These are phyloP conservation scores for Narcine bancroftii DNA, from an alignment of 2,113 vertebrate species.

Conservation along the genomic window DNA sequence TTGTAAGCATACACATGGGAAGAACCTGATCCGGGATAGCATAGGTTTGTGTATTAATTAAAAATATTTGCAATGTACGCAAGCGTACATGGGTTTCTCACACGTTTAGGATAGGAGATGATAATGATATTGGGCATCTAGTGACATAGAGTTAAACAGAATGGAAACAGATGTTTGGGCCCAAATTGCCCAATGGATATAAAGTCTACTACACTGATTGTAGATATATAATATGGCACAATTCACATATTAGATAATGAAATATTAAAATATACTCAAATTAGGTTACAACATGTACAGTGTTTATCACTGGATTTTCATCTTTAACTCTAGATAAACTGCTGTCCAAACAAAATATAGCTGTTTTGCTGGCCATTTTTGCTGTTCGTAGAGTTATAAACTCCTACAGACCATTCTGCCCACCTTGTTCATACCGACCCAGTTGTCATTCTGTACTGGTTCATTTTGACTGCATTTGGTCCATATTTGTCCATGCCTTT, in stretches of 20 bases:
- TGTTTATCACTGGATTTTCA: not conserved
- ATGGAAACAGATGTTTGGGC: too few relatives aligned
- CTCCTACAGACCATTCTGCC: too few relatives aligned
- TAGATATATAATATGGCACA: not conserved
- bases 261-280: not conserved
- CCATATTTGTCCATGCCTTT: too few relatives aligned
- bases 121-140: not conserved
- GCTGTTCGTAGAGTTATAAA: too few relatives aligned
- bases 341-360: not conserved
- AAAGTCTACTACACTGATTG: not conserved
- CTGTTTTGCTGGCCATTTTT: not conserved
- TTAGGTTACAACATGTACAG: not conserved
- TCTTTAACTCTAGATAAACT: not conserved
- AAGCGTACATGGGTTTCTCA: not conserved
- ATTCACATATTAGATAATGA: not conserved
- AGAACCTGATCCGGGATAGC: not conserved
- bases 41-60: not conserved
- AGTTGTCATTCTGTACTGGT: too few relatives aligned
- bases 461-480: too few relatives aligned
- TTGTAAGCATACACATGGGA: not conserved
- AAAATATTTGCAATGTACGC: not conserved
- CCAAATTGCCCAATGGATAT: too few relatives aligned
- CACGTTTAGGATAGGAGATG: not conserved
- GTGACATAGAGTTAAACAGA: too few relatives aligned
- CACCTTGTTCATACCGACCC: too few relatives aligned